Evolutionary conservation across 64 coral and sea anemone genomes (phyloP), one percentile per base, ranked within the genome.

Genomic region (Exaiptasia diaphana): DNA sequence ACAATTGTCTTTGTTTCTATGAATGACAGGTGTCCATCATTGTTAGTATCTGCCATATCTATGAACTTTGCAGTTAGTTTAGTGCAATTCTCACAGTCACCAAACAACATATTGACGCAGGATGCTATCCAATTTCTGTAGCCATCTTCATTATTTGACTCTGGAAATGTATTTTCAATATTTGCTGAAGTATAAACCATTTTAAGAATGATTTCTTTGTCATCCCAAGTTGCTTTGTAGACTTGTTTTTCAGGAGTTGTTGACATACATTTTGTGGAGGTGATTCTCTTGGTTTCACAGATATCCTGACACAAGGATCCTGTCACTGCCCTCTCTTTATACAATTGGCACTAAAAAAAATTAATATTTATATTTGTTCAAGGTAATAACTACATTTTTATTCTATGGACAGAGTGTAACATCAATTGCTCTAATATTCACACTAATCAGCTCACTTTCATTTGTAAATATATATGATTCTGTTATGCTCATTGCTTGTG

Each of bases 331-430:
- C 86, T 83, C 38, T 48, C 49, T 8, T 93, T 63, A 79, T 72
- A 93, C 40, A 33, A 13, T 8, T 55, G 25, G 58, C 91, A 93
- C 91, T 93, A 62, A n/a, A 83, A 78, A 3, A 80, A 62, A 83
- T 15, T 53, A 1, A 75, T 75, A n/a, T n/a, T n/a, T n/a, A n/a
- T n/a, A n/a, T n/a, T n/a, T n/a, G n/a, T n/a, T n/a, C n/a, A 18
- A 24, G 4, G 17, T 23, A 67, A 20, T 23, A 67, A 67, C 20
- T 67, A 67, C 63, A 67, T 38, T 1, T 24, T 23, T 4, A 25
- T 67, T 27, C 25, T 6, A 4, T 54, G 52, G 4, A n/a, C 7
- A 1, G 14, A 0, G 0, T 54, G 4, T 12, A 12, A 17, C 0
- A 7, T 54, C 1, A 0, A n/a, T 15, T 4, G 1, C 18, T n/a